A percentile compares a stretch with the other conserved stretches of the same genome.
phyloP scores from a whole-genome alignment of 2,888 invertebrate species.

The Orthonychiurus folsomi region DNA sequence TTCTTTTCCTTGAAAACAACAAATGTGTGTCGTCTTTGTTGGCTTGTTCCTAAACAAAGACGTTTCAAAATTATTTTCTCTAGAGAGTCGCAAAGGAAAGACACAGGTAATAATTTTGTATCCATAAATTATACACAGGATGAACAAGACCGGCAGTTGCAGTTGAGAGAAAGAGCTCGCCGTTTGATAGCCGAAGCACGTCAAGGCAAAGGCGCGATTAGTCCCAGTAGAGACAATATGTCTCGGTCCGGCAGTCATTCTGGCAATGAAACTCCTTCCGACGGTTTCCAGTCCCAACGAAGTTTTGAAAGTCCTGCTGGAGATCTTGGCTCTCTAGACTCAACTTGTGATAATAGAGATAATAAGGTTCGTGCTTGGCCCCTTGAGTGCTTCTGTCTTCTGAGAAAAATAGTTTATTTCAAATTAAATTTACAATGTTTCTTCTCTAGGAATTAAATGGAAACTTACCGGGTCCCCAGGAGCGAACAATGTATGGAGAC shows the following conservation, averaged over 20 bases:
- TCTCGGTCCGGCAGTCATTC: constrained; percentile 37
- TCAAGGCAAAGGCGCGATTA: constrained; percentile 53
- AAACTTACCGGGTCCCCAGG: constrained; percentile 44
- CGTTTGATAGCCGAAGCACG: constrained; percentile 80
- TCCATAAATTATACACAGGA: constrained; percentile 45
- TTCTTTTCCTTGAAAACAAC: no score
- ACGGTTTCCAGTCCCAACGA: constrained; percentile 27
- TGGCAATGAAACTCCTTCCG: constrained; percentile 33
- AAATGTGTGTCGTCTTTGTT: no score
- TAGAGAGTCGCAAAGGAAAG: no score
- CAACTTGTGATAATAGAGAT: constrained; percentile 38
- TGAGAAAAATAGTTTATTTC: background rate
- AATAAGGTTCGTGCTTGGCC: constrained; percentile 10
- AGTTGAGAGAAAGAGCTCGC: constrained; percentile 77
- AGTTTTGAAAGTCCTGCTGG: constrained; percentile 35
- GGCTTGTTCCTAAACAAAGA: no score
- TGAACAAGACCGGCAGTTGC: constrained; percentile 77
- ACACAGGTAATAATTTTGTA: constrained; percentile 6
- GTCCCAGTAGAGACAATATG: constrained; percentile 41
- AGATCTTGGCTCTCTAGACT: constrained; percentile 22
- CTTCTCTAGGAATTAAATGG: constrained; percentile 48
- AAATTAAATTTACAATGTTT: constrained; percentile 8
- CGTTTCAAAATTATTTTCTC: no score
- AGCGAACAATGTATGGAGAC: constrained; percentile 13
- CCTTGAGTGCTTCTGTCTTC: background rate